Conservation (phyloP, 2,888 invertebrate genomes). For the Erebia palarica region DNA sequence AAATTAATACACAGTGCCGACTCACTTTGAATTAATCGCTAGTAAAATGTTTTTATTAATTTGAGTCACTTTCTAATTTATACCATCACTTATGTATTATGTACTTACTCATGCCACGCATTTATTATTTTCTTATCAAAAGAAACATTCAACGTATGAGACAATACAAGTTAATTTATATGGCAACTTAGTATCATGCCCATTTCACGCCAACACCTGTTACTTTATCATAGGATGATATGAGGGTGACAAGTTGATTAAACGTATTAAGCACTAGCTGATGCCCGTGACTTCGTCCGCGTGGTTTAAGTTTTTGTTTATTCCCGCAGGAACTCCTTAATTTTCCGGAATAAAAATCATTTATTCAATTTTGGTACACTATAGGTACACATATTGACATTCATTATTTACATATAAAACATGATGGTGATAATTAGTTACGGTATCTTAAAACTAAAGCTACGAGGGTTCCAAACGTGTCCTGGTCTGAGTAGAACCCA, state of each 20-base stretch:
- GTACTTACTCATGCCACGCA: background rate
- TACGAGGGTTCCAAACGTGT: no score
- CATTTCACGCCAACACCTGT: conserved; percentile 14
- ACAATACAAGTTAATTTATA: conserved; percentile 10
- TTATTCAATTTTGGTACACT: no score
- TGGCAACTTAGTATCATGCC: conserved; percentile 10
- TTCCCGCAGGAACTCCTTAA: no score
- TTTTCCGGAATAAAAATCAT: no score
- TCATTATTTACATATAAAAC: no score
- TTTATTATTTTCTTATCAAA: conserved; percentile 1
- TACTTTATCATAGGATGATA: conserved; percentile 26
- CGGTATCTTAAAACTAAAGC: no score
- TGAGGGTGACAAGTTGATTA: conserved; percentile 36
- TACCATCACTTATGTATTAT: conserved; percentile 7
- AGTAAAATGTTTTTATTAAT: background rate
- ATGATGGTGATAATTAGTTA: no score
- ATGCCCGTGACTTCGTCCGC: no score
- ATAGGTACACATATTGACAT: no score
- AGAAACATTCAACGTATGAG: background rate
- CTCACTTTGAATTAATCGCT: background rate
- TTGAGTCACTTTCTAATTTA: conserved; percentile 3
- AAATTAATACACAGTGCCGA: background rate
- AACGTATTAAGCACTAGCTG: conserved; percentile 17
- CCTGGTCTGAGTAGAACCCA: no score
- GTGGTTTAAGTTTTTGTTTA: no score